Conservation (phyloP, 64 coral and sea anemone genomes). For the Montipora foliosa region DNA sequence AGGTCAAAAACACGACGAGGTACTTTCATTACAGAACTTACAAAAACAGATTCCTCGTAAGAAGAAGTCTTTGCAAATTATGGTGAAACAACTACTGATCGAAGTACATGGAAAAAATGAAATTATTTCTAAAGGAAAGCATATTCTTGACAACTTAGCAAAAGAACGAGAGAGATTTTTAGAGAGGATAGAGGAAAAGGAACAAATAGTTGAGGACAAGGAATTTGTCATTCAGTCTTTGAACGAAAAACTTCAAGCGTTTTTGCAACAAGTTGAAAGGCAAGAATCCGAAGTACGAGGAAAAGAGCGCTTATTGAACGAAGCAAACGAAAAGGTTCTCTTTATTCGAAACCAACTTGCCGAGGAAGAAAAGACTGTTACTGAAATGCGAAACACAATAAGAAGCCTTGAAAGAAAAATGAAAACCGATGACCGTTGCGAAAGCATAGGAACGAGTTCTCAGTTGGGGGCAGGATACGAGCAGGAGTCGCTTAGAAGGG, state of each 20-base stretch:
- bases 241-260: conserved; percentile 17
- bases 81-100: conserved; percentile 52
- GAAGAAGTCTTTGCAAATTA: conserved; percentile 68
- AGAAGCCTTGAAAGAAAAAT: conserved; percentile 13
- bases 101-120: conserved; percentile 74
- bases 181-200: conserved; percentile 65
- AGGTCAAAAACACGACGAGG: conserved; percentile 8
- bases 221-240: conserved; percentile 58
- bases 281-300: conserved; percentile 38
- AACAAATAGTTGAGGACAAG: conserved; percentile 56
- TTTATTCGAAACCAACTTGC: conserved; percentile 25
- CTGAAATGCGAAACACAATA: conserved; percentile 66
- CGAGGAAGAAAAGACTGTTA: conserved; percentile 55
- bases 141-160: conserved; percentile 39
- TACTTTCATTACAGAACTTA: conserved; percentile 15
- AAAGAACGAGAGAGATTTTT: conserved; percentile 36
- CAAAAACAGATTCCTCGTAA: conserved; percentile 59
- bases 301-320: conserved; percentile 47
- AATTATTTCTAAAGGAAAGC: conserved; percentile 59
- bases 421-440: background rate
- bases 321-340: conserved; percentile 1
- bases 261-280: conserved; percentile 8
- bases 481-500: conserved; percentile 49
- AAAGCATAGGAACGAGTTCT: background rate
- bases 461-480: conserved; percentile 47